These are phyloP conservation scores for Heliconius hermathena DNA, from an alignment of 1,140 invertebrate genomes.

Conservation along the genomic window DNA sequence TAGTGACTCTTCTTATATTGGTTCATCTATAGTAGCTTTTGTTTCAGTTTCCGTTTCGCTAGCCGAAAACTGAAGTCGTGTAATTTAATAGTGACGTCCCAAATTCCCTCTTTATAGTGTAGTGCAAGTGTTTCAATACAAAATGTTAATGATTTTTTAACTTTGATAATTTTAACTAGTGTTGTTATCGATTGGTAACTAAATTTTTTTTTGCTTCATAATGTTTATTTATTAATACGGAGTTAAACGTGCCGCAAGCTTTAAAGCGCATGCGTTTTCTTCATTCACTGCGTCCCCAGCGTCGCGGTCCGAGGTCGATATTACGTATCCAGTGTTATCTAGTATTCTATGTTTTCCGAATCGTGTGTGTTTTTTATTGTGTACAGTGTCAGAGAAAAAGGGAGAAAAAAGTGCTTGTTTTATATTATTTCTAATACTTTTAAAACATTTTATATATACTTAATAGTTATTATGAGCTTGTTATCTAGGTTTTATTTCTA, in stretches of 20 bases:
- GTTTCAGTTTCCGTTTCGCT: background rate
- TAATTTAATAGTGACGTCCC: background rate
- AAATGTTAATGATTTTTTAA: slow-evolving; percentile 1
- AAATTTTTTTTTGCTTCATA: slow-evolving; percentile 4
- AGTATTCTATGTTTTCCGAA: slow-evolving; percentile 4
- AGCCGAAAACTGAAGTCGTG: background rate
- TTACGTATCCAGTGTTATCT: slow-evolving; percentile 31
- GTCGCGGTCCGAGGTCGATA: slow-evolving; percentile 57
- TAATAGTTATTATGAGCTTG: background rate
- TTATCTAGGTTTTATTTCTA: background rate
- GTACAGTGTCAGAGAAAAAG: background rate
- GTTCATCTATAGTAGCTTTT: background rate
- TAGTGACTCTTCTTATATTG: background rate
- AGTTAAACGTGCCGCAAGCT: slow-evolving; percentile 44
- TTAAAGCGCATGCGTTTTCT: slow-evolving; percentile 52
- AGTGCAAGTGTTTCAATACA: slow-evolving; percentile 17
- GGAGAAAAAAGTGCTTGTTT: background rate
- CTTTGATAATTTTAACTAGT: background rate
- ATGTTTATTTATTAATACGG: slow-evolving; percentile 51
- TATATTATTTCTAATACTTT: background rate
- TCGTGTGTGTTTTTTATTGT: slow-evolving; percentile 7
- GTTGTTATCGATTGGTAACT: slow-evolving; percentile 17
- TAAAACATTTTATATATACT: background rate
- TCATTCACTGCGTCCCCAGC: slow-evolving; percentile 59
- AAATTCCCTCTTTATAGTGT: background rate